Evolutionary conservation across 2,113 vertebrate genomes (phyloP).

Genomic region (Gymnocephalus cernua): DNA sequence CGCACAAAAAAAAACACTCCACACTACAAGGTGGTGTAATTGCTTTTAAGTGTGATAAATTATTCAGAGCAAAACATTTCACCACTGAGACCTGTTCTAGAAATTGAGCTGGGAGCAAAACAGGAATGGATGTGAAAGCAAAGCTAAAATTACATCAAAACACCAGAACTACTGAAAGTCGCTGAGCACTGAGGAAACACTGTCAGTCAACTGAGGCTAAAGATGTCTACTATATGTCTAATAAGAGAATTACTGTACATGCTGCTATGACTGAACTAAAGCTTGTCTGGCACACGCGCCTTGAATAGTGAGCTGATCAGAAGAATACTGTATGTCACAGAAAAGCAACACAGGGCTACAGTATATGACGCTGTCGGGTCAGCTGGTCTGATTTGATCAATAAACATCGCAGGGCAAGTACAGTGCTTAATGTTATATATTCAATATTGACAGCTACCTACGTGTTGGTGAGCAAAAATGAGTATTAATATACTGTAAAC

Average conservation of each 20-base stretch:
- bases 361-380: not conserved
- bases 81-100: not conserved
- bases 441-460: constrained; percentile 29
- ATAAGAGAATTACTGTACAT: not conserved
- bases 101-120: constrained; percentile 39
- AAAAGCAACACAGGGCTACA: not conserved
- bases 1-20: not conserved
- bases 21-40: constrained; percentile 47
- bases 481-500: constrained; percentile 45
- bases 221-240: constrained; percentile 17
- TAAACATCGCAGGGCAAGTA: constrained; percentile 36
- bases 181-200: constrained; percentile 4
- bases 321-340: not conserved
- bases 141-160: constrained; percentile 56
- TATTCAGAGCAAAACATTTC: constrained; percentile 56
- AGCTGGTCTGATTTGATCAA: constrained; percentile 49
- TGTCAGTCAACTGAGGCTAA: constrained; percentile 4
- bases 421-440: constrained; percentile 40
- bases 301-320: not conserved
- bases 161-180: constrained; percentile 27
- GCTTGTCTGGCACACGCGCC: constrained; percentile 15
- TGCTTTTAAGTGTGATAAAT: constrained; percentile 56
- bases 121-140: constrained; percentile 27
- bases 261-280: constrained; percentile 14
- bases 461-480: constrained; percentile 14